Percentiles rank a stretch among this genome's conserved stretches.
These are phyloP conservation scores for Halcyon malimbica DNA, from an alignment of 2,113 vertebrate genomes.

Conservation along the genomic window DNA sequence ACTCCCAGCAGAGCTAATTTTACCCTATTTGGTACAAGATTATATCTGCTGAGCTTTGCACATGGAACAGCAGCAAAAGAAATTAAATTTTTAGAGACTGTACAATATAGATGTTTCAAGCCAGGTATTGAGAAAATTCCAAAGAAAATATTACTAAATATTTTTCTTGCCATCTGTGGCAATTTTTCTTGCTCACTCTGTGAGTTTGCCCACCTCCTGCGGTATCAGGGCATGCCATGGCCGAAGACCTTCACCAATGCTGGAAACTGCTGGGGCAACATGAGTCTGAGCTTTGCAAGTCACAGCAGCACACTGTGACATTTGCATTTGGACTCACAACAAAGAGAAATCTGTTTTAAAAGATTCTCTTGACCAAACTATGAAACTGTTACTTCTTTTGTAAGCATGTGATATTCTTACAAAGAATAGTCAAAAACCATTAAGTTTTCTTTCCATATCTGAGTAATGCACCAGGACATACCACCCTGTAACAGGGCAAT, in stretches of 20 bases:
- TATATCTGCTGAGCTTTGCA: not conserved
- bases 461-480: not conserved
- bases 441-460: not conserved
- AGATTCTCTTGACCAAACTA: not conserved
- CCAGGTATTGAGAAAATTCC: not conserved
- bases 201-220: not conserved
- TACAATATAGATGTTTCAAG: not conserved
- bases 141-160: not conserved
- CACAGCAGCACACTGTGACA: not conserved
- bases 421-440: not conserved
- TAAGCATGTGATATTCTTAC: not conserved
- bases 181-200: too few relatives aligned
- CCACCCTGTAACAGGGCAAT: rapidly evolving
- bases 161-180: not conserved
- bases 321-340: not conserved
- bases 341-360: not conserved
- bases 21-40: not conserved
- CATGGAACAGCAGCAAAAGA: not conserved
- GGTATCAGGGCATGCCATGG: not conserved
- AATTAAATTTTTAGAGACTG: not conserved
- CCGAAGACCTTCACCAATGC: not conserved
- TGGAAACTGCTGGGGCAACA: not conserved
- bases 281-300: rapidly evolving
- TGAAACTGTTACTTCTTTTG: not conserved
- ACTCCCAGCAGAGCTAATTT: not conserved